Conservation (phyloP, 2,888 invertebrate species). For the Athalia circularis region DNA sequence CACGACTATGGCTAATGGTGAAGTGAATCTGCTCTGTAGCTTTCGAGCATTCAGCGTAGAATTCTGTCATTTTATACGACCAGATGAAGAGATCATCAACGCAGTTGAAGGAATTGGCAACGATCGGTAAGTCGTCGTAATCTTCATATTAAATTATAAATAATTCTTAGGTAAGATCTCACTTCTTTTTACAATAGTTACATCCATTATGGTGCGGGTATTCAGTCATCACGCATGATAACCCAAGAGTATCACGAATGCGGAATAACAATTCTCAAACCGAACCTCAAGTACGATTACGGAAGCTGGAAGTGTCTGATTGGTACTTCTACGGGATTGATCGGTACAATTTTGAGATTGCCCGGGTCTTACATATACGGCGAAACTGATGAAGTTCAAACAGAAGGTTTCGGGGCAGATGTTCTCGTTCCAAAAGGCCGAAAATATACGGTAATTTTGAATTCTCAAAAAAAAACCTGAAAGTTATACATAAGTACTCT, state of each 20-base stretch:
- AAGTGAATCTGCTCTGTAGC: constrained; percentile 57
- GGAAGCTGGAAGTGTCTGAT: constrained; percentile 65
- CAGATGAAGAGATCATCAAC: constrained; percentile 58
- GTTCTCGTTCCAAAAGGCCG: constrained; percentile 61
- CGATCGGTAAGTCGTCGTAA: constrained; percentile 55
- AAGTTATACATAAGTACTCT: neutral
- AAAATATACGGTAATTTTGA: constrained; percentile 58
- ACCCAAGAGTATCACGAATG: constrained; percentile 54
- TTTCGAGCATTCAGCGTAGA: constrained; percentile 45
- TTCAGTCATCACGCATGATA: constrained; percentile 45
- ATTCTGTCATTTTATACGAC: constrained; percentile 62
- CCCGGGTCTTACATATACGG: constrained; percentile 23
- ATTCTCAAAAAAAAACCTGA: constrained; percentile 21
- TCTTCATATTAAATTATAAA: neutral
- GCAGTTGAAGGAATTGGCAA: constrained; percentile 59
- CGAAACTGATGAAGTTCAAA: neutral
- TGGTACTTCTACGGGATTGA: constrained; percentile 30
- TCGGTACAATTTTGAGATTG: constrained; percentile 46
- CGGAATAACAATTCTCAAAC: constrained; percentile 62
- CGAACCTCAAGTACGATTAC: constrained; percentile 57
- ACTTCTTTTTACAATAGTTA: constrained; percentile 23
- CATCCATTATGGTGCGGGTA: constrained; percentile 54
- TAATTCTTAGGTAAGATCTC: constrained; percentile 15
- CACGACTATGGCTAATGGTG: constrained; percentile 46
- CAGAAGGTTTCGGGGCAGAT: constrained; percentile 34